Evolutionary conservation across 2,888 invertebrate genomes (phyloP).

Genomic region (Zootermopsis nevadensis): DNA sequence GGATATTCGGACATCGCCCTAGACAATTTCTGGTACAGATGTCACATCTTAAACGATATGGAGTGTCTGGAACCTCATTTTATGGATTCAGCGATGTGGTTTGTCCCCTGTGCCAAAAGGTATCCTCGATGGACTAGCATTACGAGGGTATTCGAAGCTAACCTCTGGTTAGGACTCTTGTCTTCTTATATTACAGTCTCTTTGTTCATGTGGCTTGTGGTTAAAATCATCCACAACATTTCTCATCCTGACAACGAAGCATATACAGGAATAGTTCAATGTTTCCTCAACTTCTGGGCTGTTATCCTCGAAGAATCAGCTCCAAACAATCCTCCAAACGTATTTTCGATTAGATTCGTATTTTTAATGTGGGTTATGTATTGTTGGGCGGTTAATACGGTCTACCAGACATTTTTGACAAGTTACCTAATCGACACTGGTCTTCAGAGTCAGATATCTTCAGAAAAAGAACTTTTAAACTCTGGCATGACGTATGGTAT

Average conservation of each 20-base stretch:
- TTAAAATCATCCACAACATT: neutral
- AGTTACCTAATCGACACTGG: slow-evolving; percentile 12
- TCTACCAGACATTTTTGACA: slow-evolving; percentile 32
- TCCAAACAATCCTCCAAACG: neutral
- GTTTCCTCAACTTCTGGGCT: slow-evolving; percentile 23
- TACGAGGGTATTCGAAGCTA: neutral
- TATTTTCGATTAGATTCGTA: neutral
- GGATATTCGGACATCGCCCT: neutral
- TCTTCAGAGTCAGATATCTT: slow-evolving; percentile 16
- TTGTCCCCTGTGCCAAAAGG: neutral
- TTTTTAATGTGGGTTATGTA: slow-evolving; percentile 8
- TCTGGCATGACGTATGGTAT: slow-evolving; percentile 21
- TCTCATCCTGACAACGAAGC: neutral
- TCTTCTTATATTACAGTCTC: neutral
- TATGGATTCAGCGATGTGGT: slow-evolving; percentile 8
- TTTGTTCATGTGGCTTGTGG: neutral
- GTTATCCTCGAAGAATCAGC: neutral
- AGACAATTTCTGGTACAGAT: slow-evolving; percentile 14
- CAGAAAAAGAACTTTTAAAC: slow-evolving; percentile 7
- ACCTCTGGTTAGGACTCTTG: neutral
- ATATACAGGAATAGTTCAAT: neutral
- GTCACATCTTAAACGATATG: neutral
- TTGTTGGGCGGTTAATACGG: slow-evolving; percentile 26
- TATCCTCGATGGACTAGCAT: slow-evolving; percentile 12
- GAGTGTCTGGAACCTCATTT: slow-evolving; percentile 10